These are phyloP conservation scores for Cantharis rufa DNA, from an alignment of 2,888 invertebrate species.

Conservation along the genomic window DNA sequence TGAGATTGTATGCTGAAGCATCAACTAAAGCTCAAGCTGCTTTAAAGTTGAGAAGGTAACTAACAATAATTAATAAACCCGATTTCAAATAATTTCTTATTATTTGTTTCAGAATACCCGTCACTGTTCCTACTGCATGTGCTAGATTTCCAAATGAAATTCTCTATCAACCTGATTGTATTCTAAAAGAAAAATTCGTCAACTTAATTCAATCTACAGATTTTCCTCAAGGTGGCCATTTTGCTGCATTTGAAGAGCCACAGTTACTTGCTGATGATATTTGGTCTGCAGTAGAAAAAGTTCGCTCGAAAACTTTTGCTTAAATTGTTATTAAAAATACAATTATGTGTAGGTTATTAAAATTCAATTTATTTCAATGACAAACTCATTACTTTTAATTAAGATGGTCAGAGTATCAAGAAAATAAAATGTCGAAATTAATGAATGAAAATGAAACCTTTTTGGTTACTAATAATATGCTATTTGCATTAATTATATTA, in stretches of 20 bases:
- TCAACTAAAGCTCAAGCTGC: constrained; percentile 43
- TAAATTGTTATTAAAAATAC: neutral
- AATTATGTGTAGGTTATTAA: neutral
- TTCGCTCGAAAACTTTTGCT: constrained; percentile 30
- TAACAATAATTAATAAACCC: neutral
- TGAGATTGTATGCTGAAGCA: constrained; percentile 74
- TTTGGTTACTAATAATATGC: no score
- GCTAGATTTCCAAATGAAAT: constrained; percentile 75
- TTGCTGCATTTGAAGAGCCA: constrained; percentile 82
- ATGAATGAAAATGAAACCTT: no score
- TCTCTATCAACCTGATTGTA: constrained; percentile 61
- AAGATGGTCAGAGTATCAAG: neutral
- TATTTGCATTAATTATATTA: no score
- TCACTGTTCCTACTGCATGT: constrained; percentile 71
- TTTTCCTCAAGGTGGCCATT: constrained; percentile 78
- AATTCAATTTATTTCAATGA: neutral
- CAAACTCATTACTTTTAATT: neutral
- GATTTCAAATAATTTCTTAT: neutral
- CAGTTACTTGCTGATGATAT: constrained; percentile 71
- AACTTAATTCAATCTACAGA: constrained; percentile 72
- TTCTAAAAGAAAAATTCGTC: constrained; percentile 62
- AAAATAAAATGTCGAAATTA: neutral
- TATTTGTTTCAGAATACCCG: constrained; percentile 62
- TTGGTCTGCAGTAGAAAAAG: constrained; percentile 61
- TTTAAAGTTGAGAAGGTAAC: constrained; percentile 35